Conservation (phyloP, 2,113 vertebrate genomes). For the Marmota flaviventris region DNA sequence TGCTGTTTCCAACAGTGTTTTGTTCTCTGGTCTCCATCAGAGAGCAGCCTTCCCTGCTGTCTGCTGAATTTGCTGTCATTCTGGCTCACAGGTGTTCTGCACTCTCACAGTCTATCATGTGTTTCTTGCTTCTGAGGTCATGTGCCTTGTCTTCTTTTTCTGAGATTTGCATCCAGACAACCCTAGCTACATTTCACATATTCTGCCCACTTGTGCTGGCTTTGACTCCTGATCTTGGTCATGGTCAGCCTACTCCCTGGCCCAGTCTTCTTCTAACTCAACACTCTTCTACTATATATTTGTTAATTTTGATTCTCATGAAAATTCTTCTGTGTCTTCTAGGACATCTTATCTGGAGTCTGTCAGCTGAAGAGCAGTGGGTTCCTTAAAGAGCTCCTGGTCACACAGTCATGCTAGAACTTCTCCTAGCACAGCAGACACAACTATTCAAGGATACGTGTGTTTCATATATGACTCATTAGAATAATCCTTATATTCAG, state of each 20-base stretch:
- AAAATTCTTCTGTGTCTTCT: background rate
- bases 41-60: background rate
- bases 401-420: background rate
- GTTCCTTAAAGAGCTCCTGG: background rate
- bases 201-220: accelerated
- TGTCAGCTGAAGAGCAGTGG: background rate
- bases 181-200: background rate
- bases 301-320: background rate
- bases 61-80: background rate
- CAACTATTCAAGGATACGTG: background rate
- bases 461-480: background rate
- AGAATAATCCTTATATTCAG: background rate
- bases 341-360: background rate
- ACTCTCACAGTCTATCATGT: background rate
- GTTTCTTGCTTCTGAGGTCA: background rate
- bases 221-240: background rate
- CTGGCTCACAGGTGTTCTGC: background rate
- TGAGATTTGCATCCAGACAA: background rate
- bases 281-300: background rate
- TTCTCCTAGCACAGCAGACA: no score
- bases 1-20: background rate
- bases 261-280: background rate
- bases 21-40: background rate
- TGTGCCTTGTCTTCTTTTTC: no score
- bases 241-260: background rate